Evolutionary conservation across 2,113 vertebrate species (phyloP).

Genomic region (Romanogobio albipinnatus): DNA sequence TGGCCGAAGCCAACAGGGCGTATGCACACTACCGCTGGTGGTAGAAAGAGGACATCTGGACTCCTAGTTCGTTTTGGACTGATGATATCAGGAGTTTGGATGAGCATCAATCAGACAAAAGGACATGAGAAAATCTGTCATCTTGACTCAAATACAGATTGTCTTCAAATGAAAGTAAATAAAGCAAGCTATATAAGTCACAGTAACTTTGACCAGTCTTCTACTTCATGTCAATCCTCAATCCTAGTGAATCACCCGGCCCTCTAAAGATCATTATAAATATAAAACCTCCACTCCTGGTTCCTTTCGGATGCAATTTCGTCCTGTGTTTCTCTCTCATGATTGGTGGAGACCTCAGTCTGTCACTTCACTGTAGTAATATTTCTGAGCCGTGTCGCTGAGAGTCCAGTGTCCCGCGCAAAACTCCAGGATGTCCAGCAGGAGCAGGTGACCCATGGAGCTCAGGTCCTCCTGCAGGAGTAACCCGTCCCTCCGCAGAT

Average conservation of each 20-base stretch:
- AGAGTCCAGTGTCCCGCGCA: slow-evolving; percentile 91
- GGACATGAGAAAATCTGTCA: too few species aligned
- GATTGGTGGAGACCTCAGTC: slow-evolving; percentile 72
- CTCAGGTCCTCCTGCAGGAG: slow-evolving; percentile 84
- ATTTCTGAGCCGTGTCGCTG: slow-evolving; percentile 87
- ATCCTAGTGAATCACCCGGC: neutral
- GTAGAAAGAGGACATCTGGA: too few species aligned
- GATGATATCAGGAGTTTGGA: too few species aligned
- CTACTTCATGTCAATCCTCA: neutral
- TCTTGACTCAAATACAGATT: too few species aligned
- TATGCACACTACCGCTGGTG: too few species aligned
- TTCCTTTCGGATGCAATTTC: neutral
- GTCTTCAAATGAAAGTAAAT: neutral
- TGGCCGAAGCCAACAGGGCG: too few species aligned
- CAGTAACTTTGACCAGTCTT: neutral
- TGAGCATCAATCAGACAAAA: too few species aligned
- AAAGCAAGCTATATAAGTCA: neutral
- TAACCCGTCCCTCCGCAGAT: too few species aligned
- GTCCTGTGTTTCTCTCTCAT: neutral
- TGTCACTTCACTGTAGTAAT: slow-evolving; percentile 92
- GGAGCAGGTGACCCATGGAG: slow-evolving; percentile 91
- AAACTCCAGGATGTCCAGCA: slow-evolving; percentile 96
- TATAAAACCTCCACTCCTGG: neutral
- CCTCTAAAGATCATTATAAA: neutral
- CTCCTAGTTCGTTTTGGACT: too few species aligned